Evolutionary conservation across 2,113 vertebrate genomes (phyloP).

Genomic region (Paedocypris sp.): DNA sequence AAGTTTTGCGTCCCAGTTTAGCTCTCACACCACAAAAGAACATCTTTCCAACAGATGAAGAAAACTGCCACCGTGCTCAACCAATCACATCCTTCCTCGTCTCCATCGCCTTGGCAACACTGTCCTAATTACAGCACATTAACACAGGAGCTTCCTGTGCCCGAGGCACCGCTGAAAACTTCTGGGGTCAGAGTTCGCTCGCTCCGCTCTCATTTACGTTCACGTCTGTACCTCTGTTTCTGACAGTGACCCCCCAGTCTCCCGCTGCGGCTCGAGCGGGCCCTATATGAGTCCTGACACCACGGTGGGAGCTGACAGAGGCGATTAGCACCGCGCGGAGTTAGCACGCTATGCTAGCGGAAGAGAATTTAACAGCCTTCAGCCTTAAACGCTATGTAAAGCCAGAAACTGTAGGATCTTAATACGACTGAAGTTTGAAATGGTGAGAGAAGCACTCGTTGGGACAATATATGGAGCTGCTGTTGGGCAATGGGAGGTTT

Average conservation of each 20-base stretch:
- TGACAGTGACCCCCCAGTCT: constrained; percentile 28
- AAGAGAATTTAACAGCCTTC: background rate
- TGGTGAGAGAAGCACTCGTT: too few species aligned
- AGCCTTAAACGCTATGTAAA: background rate
- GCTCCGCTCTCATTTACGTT: constrained; percentile 41
- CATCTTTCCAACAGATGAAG: background rate
- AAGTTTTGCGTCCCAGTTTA: too few species aligned
- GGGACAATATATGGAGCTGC: too few species aligned
- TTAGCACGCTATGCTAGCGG: constrained; percentile 30
- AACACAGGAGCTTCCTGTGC: background rate
- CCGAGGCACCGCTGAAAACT: background rate
- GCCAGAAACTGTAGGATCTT: background rate
- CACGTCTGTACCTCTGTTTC: constrained; percentile 36
- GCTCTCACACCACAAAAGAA: too few species aligned
- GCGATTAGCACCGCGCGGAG: constrained; percentile 46
- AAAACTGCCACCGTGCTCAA: constrained; percentile 10
- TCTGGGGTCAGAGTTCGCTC: constrained; percentile 37
- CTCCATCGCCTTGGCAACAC: constrained; percentile 16
- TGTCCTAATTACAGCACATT: constrained; percentile 18
- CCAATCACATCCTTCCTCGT: background rate
- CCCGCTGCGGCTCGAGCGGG: constrained; percentile 34
- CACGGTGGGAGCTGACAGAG: constrained; percentile 60
- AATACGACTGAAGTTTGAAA: too few species aligned
- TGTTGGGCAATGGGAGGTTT: background rate
- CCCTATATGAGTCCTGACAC: constrained; percentile 59